These are phyloP conservation scores for Hirudo medicinalis DNA, from an alignment of 1,140 invertebrate genomes.

Conservation along the genomic window DNA sequence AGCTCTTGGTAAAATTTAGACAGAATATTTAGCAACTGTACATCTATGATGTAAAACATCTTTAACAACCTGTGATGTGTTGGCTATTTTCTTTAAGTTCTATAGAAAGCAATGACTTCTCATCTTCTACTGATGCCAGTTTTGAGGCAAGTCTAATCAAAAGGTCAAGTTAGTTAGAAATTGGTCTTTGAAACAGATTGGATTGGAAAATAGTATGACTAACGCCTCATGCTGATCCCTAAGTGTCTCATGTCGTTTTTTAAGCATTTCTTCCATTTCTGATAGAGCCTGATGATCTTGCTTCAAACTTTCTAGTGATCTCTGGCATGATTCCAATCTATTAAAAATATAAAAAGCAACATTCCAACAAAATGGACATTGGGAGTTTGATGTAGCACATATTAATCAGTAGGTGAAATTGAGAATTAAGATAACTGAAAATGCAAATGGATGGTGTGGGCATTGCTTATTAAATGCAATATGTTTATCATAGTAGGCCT, in stretches of 20 bases:
- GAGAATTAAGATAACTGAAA: background rate
- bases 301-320: slow-evolving; percentile 26
- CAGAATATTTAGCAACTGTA: background rate
- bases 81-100: background rate
- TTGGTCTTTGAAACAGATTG: background rate
- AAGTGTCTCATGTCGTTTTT: slow-evolving; percentile 33
- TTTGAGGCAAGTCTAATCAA: slow-evolving; percentile 18
- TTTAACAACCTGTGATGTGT: background rate
- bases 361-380: background rate
- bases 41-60: too few relatives aligned
- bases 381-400: background rate
- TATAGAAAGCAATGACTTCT: slow-evolving; percentile 15
- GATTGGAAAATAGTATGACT: slow-evolving; percentile 1
- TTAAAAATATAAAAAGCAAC: background rate
- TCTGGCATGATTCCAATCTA: slow-evolving; percentile 18
- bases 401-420: background rate
- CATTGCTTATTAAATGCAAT: too few relatives aligned
- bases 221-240: slow-evolving; percentile 36
- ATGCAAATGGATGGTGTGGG: too few relatives aligned
- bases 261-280: slow-evolving; percentile 37
- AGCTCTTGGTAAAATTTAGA: slow-evolving; percentile 26
- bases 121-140: background rate
- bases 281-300: slow-evolving; percentile 32
- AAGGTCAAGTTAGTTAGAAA: slow-evolving; percentile 1
- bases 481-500: too few relatives aligned